Evolutionary conservation across 2,888 invertebrate genomes (phyloP), one percentile per base, ranked within the genome.

Genomic region (Mesochorus sp.): DNA sequence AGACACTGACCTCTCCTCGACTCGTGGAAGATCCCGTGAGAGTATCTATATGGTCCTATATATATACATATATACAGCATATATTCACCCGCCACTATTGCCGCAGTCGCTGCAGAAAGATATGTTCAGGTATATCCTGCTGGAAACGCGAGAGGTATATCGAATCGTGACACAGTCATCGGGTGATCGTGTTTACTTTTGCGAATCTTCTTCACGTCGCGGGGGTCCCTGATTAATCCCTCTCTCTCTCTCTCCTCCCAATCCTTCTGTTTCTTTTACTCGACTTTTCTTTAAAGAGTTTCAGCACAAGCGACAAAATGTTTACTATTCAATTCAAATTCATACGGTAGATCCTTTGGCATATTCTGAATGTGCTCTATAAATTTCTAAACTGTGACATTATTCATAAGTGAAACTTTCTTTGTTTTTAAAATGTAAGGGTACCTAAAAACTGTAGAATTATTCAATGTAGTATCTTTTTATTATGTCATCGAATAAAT

Each of bases 91-190:
- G 19, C 8, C 49, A 37, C 39, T 55, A 21, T 59, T 39, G 19
- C n/a, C n/a, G n/a, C n/a, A 28, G 12, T 17, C 12, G 37, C 17
- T 49, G 21, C 12, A 34, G 44, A 57, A 47, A 57, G 37, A 57
- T 10, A 21, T 34, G 24, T 53, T 12, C 14, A 51, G 61, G 47
- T 71, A 39, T 62, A 73, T 73, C 62, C 77, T 51, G 67, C 28
- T 67, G 59, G 39, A 71, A 78, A 68, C 71, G n/a, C n/a, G 62
- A 67, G 59, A 42, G 59, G 34, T 66, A 61, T 55, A 66, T 68
- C 76, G 72, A 62, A 81, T 86, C 86, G 83, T 83, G 84, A 86
- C 85, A 83, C 81, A 79, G 80, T 80, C 80, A 49, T 77, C 74
- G 26, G 24, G 59, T 67, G 34, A 14, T 68, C 51, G 70, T 71